Evolutionary conservation across 2,888 invertebrate species (phyloP), one percentile per base, ranked within the genome.

Genomic region (Scaptomyza tumidula): DNA sequence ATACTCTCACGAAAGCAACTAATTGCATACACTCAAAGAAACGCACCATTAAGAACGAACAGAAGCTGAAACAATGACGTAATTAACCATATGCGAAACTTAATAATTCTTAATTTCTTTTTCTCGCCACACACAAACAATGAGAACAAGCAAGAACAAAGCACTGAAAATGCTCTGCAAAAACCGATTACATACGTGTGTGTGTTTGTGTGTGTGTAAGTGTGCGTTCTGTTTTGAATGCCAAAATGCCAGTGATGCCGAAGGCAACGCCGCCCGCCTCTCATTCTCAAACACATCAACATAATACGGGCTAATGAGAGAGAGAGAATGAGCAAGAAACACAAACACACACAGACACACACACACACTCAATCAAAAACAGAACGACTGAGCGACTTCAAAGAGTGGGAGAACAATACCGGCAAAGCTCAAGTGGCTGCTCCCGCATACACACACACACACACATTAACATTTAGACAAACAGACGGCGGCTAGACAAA

Each of bases 371-470:
- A 46, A 31, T 19, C 16, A 55, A n/a, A 53, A 6, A 39, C 43
- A 41, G 4, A 39, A 24, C 52, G 0, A 35, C 50, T 39, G n/a
- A 44, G 39, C 44, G 49, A 11, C 19, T 5, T 2, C 60, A 33
- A 78, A 35, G 14, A 44, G 58, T 9, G 31, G 33, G 49, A 60
- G 11, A 58, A 52, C 44, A 39, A 59, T 65, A 67, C 74, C 85
- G 87, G 87, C 78, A 87, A 86, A 85, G 70, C 85, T 80, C 78
- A 86, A 82, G 84, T 88, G 84, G 80, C 60, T 56, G 52, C 61
- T 60, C 70, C 45, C 52, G 14, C 61, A 41, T 10, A 41, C 10
- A 16, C 16, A 41, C 41, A 41, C 41, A 16, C 39, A 16, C 29
- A 1, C 19, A 19, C 35, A 24, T 24, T 24, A 4, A 24, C 24